Evolutionary conservation across 2,797 vertebrate genomes (phyloP).

Genomic region (Ispidina lecontei): DNA sequence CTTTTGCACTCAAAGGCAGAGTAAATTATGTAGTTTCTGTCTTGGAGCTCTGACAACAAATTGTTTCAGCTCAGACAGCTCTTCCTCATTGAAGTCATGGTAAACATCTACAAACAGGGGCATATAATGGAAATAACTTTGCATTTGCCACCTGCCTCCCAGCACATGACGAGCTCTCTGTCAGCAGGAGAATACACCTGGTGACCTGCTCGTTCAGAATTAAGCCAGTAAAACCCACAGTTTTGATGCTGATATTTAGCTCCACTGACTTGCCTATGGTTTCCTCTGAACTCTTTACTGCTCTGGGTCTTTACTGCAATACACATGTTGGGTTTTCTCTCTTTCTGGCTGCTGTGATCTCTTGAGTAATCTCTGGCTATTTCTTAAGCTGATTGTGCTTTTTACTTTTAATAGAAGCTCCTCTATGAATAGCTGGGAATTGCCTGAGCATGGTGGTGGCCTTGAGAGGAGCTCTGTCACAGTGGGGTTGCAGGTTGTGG

Average conservation of each 20-base stretch:
- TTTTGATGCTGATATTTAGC: not conserved
- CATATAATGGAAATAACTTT: not conserved
- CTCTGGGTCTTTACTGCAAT: not conserved
- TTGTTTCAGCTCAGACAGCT: not conserved
- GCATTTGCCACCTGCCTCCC: not conserved
- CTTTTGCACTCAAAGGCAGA: not conserved
- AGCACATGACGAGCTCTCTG: not conserved
- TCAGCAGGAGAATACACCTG: not conserved
- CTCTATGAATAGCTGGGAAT: slow-evolving; percentile 68
- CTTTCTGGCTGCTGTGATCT: slow-evolving; percentile 52
- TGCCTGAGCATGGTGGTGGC: not conserved
- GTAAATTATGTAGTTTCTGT: not conserved
- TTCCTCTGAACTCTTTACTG: not conserved
- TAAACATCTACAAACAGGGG: not conserved
- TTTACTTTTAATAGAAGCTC: slow-evolving; percentile 63
- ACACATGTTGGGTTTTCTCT: not conserved
- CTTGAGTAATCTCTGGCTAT: slow-evolving; percentile 53
- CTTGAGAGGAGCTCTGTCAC: not conserved
- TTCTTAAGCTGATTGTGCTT: slow-evolving; percentile 69
- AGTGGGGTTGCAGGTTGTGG: not conserved
- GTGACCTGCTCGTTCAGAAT: not conserved
- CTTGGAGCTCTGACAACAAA: not conserved
- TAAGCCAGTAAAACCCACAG: not conserved
- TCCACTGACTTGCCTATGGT: not conserved
- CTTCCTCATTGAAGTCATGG: not conserved